Base-by-base conservation (phyloP, 2,797 vertebrate genomes). In the Cyprinodon diabolis region DNA sequence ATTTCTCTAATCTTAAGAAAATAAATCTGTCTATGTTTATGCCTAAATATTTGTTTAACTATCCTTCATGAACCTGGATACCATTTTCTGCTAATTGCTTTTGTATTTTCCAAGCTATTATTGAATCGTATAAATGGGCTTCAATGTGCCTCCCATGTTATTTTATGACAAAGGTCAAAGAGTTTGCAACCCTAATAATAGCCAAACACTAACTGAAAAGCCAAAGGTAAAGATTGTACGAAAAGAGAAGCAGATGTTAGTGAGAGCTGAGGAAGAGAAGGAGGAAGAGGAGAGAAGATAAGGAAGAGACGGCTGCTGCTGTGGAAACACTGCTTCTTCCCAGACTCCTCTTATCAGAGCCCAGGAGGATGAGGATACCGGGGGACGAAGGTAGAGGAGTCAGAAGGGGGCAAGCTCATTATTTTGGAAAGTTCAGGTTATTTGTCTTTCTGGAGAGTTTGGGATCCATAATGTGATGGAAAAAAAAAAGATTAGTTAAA, bases 261-360 rank as follows among this genome's bases (percentile, higher is more conserved):
- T 63, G 30, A 76, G 83, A 77, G 3, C 0, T 51, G 73, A 48
- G 43, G 56, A 78, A 65, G 51, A 63, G 66, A 35, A 66, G 49
- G 35, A 78, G 37, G 15, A 79, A 55, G 10, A 69, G 54, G 15
- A 47, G 43, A 66, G 45, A 48, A 77, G 75, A 80, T 74, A 77
- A 65, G 63, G 7, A 8, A 66, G 21, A 25, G 43, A 55, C 0
- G 55, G 47, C 62, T 69, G 19, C 25, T 5, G 23, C 70, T 56
- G 54, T 86, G 85, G 88, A 90, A 84, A 87, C 5, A 72, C 35
- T 43, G 68, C n/a, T 9, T 68, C 62, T 79, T 84, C 74, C 77
- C 80, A 81, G 65, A 72, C 47, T 23, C 4, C 0, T 49, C 71
- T 82, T 83, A 85, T 87, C 82, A 52, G 69, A 35, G 14, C 2